Evolutionary conservation across 1,140 invertebrate species (phyloP).

Genomic region (Bombus confusus): DNA sequence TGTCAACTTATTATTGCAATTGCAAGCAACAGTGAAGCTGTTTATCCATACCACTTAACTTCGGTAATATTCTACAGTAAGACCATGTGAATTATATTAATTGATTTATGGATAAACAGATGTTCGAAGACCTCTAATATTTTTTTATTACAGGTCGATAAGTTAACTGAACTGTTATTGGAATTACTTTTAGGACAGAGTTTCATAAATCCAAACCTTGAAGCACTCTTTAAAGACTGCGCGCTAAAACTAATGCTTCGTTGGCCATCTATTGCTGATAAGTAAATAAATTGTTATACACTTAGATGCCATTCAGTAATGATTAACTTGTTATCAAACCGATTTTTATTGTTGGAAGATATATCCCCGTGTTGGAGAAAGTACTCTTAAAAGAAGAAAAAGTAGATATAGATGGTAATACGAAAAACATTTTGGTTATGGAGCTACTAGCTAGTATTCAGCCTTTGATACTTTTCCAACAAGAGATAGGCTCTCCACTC

Average conservation of each 20-base stretch:
- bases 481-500: constrained; percentile 65
- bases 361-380: constrained; percentile 76
- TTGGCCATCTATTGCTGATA: constrained; percentile 79
- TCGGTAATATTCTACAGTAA: constrained; percentile 66
- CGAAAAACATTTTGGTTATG: constrained; percentile 75
- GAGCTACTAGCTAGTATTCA: constrained; percentile 78
- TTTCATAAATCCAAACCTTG: constrained; percentile 79
- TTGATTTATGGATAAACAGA: not conserved
- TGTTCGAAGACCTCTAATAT: not conserved
- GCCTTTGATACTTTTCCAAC: constrained; percentile 76
- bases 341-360: constrained; percentile 59
- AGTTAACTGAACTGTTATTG: constrained; percentile 78
- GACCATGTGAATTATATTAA: constrained; percentile 12
- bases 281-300: constrained; percentile 56
- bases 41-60: constrained; percentile 79
- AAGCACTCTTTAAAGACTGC: constrained; percentile 79
- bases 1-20: constrained; percentile 81
- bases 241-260: constrained; percentile 80
- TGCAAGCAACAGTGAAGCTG: constrained; percentile 77
- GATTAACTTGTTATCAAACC: not conserved
- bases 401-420: constrained; percentile 67
- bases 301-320: not conserved
- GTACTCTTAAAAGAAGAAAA: constrained; percentile 72
- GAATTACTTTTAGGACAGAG: constrained; percentile 78
- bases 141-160: constrained; percentile 76